phyloP scores from a whole-genome alignment of 2,797 vertebrate species.

The Pangasius mekongensis region DNA sequence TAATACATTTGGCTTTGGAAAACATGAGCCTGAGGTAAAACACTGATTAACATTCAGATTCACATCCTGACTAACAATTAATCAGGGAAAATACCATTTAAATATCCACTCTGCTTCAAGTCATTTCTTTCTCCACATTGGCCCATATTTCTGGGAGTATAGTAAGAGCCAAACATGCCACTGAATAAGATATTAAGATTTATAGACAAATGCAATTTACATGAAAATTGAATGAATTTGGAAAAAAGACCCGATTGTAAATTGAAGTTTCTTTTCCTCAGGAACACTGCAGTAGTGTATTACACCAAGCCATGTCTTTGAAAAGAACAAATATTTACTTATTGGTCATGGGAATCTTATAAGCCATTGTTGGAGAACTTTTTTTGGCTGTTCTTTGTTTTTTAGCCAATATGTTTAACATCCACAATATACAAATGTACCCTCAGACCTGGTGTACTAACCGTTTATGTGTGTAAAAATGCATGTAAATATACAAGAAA shows the following conservation, averaged over 20 bases:
- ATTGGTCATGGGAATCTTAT: background rate
- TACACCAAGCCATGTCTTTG: background rate
- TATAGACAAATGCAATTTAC: slow-evolving; percentile 23
- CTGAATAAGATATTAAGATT: slow-evolving; percentile 32
- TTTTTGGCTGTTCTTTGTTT: background rate
- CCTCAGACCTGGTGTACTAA: background rate
- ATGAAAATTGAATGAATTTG: background rate
- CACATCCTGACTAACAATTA: slow-evolving; percentile 44
- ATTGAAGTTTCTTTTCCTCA: background rate
- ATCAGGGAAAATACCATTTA: slow-evolving; percentile 22
- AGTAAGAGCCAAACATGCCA: slow-evolving; percentile 11
- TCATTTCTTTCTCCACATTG: slow-evolving; percentile 18
- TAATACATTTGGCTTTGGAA: slow-evolving; percentile 21
- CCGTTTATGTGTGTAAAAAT: background rate
- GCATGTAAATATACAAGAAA: background rate
- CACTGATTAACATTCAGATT: slow-evolving; percentile 43
- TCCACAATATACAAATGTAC: background rate
- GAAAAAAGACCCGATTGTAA: background rate
- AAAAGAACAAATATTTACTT: background rate
- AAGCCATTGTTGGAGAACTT: background rate
- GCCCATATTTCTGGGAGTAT: slow-evolving; percentile 7
- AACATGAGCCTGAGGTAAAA: slow-evolving; percentile 33
- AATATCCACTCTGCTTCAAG: slow-evolving; percentile 17
- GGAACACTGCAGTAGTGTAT: background rate
- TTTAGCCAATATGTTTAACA: background rate